These are phyloP conservation scores for Leucophenga montana DNA, from an alignment of 2,888 invertebrate genomes.

Conservation along the genomic window DNA sequence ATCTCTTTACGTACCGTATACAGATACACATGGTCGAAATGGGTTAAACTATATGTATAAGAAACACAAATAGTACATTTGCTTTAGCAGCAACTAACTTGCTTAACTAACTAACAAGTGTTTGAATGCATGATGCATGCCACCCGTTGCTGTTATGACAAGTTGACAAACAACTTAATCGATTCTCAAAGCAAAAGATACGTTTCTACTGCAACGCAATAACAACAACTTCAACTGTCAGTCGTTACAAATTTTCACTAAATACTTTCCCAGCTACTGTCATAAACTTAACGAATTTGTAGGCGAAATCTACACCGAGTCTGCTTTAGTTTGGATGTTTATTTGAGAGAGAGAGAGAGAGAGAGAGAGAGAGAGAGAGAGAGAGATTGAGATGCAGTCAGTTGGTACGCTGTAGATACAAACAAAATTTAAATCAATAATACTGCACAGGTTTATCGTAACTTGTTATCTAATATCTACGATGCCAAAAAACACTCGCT, in stretches of 20 bases:
- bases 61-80: too few relatives aligned
- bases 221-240: slow-evolving; percentile 18
- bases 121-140: slow-evolving; percentile 3
- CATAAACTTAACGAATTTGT: slow-evolving; percentile 50
- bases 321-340: not conserved
- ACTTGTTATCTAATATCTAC: slow-evolving; percentile 60
- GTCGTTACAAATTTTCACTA: slow-evolving; percentile 17
- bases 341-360: not conserved
- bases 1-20: too few relatives aligned
- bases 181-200: slow-evolving; percentile 43
- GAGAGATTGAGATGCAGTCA: slow-evolving; percentile 31
- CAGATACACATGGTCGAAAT: too few relatives aligned
- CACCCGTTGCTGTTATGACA: slow-evolving; percentile 60
- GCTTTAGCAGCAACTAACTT: too few relatives aligned
- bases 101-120: not conserved
- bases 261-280: slow-evolving; percentile 19
- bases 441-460: slow-evolving; percentile 54
- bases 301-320: slow-evolving; percentile 41
- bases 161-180: slow-evolving; percentile 66
- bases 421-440: slow-evolving; percentile 61
- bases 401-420: slow-evolving; percentile 32
- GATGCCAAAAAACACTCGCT: not conserved
- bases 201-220: not conserved
- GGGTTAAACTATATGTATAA: too few relatives aligned
- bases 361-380: not conserved